Conservation (phyloP, 1,140 invertebrate genomes). For the Brachionus sp. region DNA sequence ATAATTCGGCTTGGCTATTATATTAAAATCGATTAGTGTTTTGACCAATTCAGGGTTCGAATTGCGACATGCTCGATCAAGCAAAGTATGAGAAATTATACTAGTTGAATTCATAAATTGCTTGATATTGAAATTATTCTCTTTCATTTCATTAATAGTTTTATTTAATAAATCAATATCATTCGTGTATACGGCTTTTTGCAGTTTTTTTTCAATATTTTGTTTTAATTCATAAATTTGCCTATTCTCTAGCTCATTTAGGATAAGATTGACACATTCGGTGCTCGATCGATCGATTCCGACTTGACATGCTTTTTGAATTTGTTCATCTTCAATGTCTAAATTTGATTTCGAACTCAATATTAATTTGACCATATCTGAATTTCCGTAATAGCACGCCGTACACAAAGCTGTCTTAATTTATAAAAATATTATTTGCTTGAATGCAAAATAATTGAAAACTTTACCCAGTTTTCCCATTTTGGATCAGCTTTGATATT, state of each 20-base stretch:
- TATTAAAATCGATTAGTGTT: background rate
- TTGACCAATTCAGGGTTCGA: conserved; percentile 27
- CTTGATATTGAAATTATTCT: conserved; percentile 32
- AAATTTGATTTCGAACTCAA: conserved; percentile 26
- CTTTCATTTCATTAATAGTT: background rate
- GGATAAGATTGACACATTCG: conserved; percentile 42
- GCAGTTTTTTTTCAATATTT: conserved; percentile 23
- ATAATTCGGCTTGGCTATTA: conserved; percentile 37
- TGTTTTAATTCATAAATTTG: background rate
- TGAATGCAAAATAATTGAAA: background rate
- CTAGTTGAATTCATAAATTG: conserved; percentile 41
- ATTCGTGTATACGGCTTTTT: conserved; percentile 35
- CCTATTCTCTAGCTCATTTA: conserved; percentile 19
- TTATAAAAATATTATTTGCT: background rate
- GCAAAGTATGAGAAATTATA: conserved; percentile 1
- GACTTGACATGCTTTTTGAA: conserved; percentile 32
- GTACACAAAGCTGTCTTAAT: conserved; percentile 13
- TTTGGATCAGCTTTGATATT: conserved; percentile 24
- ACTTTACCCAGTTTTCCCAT: conserved; percentile 37
- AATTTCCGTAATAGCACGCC: conserved; percentile 21
- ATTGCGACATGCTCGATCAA: conserved; percentile 34
- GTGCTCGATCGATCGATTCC: background rate
- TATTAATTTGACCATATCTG: conserved; percentile 4
- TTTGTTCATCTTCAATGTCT: conserved; percentile 1
- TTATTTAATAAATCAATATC: background rate